Conservation (phyloP, 2,113 vertebrate species). For the Nesospiza acunhae region DNA sequence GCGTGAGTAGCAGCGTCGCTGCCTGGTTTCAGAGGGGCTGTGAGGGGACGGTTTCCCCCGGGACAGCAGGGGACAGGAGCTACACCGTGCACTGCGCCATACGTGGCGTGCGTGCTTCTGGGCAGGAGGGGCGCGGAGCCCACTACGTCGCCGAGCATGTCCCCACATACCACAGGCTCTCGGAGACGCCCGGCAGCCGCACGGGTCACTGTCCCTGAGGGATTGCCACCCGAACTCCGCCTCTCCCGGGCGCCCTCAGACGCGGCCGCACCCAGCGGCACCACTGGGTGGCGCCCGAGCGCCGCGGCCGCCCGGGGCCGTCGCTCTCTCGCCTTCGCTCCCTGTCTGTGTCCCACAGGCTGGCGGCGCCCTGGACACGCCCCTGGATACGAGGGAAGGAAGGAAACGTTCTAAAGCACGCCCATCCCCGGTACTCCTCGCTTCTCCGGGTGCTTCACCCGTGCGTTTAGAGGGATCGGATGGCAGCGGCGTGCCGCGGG, state of each 20-base stretch:
- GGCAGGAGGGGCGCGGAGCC: neutral
- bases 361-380: accelerated
- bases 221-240: accelerated
- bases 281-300: neutral
- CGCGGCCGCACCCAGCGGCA: neutral
- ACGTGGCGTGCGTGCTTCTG: accelerated
- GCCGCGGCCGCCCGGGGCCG: neutral
- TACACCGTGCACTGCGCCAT: accelerated
- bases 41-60: neutral
- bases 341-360: accelerated
- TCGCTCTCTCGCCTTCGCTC: accelerated
- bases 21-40: neutral
- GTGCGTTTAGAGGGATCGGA: accelerated
- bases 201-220: accelerated
- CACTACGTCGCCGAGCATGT: neutral
- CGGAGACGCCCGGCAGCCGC: neutral
- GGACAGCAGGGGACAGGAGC: too few relatives aligned
- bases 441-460: neutral
- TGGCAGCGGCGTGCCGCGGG: neutral
- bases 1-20: neutral
- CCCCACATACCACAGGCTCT: neutral
- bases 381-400: neutral
- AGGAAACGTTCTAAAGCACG: neutral
- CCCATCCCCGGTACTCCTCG: accelerated
- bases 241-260: accelerated